These are phyloP conservation scores for Phoeniculus purpureus DNA, from an alignment of 2,797 vertebrate species.

Conservation along the genomic window DNA sequence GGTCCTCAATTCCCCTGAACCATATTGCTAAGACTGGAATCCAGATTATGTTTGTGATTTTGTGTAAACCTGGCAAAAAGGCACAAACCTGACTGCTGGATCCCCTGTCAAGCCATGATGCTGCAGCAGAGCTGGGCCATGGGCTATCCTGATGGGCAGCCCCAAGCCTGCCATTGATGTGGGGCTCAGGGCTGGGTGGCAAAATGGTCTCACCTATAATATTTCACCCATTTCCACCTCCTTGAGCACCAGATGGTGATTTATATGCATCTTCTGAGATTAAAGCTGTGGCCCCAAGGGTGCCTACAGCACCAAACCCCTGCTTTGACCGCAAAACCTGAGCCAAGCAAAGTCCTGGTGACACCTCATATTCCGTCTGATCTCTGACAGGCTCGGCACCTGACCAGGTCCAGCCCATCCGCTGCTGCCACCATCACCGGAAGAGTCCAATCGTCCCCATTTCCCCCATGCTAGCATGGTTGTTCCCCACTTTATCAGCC, in stretches of 20 bases:
- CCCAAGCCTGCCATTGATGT: background rate
- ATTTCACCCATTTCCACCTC: background rate
- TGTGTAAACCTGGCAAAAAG: background rate
- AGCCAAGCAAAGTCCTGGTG: background rate
- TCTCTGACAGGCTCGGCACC: background rate
- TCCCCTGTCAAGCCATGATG: fast-evolving
- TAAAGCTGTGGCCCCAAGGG: background rate
- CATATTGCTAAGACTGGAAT: background rate
- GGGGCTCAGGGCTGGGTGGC: background rate
- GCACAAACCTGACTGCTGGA: background rate
- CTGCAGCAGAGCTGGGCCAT: background rate
- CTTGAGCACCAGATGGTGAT: background rate
- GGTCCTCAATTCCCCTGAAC: background rate
- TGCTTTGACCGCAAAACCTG: background rate
- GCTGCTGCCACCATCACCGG: fast-evolving
- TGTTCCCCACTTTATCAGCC: background rate
- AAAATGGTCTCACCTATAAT: fast-evolving
- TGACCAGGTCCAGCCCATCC: background rate
- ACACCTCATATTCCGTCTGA: background rate
- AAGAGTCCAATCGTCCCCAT: background rate
- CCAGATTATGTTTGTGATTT: background rate
- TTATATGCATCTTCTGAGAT: background rate
- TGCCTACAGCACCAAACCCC: background rate
- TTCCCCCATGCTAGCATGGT: background rate
- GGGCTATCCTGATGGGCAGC: fast-evolving